A percentile compares a stretch with the other conserved stretches of the same genome.
These are phyloP conservation scores for Lasioglossum calceatum DNA, from an alignment of 2,888 invertebrate genomes.

Conservation along the genomic window DNA sequence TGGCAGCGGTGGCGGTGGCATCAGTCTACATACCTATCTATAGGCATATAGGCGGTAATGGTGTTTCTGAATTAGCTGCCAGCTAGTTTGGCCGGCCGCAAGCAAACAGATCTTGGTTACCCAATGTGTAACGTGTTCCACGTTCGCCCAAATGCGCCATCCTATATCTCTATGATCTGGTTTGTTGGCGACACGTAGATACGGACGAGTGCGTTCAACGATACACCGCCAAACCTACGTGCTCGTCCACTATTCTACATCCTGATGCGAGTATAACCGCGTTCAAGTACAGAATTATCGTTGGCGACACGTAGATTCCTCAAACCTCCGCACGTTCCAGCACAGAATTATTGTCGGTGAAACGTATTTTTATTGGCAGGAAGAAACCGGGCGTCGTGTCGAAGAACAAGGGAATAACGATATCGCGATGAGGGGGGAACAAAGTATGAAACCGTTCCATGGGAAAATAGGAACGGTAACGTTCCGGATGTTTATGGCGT, in stretches of 20 bases:
- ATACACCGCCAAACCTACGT: not conserved
- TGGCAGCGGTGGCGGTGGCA: constrained; percentile 60
- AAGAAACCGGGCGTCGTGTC: not conserved
- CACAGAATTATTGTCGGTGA: not conserved
- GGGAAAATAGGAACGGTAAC: constrained; percentile 72
- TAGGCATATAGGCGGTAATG: constrained; percentile 81
- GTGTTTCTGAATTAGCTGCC: constrained; percentile 84
- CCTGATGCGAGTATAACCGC: not conserved
- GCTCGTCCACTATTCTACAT: not conserved
- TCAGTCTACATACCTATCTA: constrained; percentile 71
- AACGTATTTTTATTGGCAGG: too few relatives aligned
- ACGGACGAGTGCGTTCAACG: constrained; percentile 3
- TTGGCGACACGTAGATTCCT: not conserved
- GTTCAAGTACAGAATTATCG: not conserved
- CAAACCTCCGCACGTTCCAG: too few relatives aligned
- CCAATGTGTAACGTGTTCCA: constrained; percentile 83
- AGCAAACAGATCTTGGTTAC: constrained; percentile 84
- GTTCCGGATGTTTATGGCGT: constrained; percentile 81
- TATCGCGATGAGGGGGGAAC: constrained; percentile 15
- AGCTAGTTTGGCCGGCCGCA: constrained; percentile 84
- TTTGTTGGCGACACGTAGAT: constrained; percentile 35
- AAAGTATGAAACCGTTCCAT: constrained; percentile 33
- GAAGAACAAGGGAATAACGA: not conserved
- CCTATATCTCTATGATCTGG: constrained; percentile 62
- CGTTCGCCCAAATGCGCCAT: constrained; percentile 75